Percentiles rank a stretch among this genome's conserved stretches.
Conservation (phyloP, 1,140 invertebrate genomes). For the Phortica variegata region DNA sequence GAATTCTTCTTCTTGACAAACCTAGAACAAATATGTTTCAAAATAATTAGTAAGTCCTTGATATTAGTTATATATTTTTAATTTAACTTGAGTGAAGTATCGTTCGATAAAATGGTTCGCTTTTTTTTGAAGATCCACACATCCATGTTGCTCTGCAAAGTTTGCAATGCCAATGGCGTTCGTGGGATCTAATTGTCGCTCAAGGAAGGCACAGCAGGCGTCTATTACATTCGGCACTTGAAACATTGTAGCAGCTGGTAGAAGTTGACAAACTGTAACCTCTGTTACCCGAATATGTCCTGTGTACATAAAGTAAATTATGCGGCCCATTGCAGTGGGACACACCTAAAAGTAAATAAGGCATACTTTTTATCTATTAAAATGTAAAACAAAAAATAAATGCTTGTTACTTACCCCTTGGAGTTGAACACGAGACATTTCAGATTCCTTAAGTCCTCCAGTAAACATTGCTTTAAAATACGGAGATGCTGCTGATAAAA, state of each 20-base stretch:
- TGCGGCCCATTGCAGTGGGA: conserved; percentile 77
- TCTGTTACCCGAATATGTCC: conserved; percentile 86
- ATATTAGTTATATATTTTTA: neutral
- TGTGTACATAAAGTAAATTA: conserved; percentile 90
- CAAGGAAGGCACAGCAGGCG: conserved; percentile 86
- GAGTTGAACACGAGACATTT: conserved; percentile 80
- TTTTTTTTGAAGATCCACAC: conserved; percentile 77
- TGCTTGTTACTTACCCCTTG: conserved; percentile 68
- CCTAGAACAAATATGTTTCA: conserved; percentile 56
- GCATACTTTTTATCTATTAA: conserved; percentile 46
- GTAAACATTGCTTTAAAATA: conserved; percentile 98
- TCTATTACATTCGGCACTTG: conserved; percentile 89
- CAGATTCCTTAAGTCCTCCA: conserved; percentile 80
- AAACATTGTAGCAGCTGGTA: conserved; percentile 92
- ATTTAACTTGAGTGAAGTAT: conserved; percentile 77
- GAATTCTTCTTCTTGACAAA: conserved; percentile 89
- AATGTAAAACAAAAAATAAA: conserved; percentile 21
- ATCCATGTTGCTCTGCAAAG: conserved; percentile 89
- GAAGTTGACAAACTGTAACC: conserved; percentile 83
- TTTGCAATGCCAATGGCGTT: conserved; percentile 91
- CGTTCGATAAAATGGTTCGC: conserved; percentile 88
- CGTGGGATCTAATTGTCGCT: conserved; percentile 86
- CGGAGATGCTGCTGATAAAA: conserved; percentile 89
- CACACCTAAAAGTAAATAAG: conserved; percentile 58
- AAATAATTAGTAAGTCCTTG: neutral